A percentile compares a stretch with the other conserved stretches of the same genome.
Conservation (phyloP, 30 jellyfish, hydroid and myxozoan genomes). For the Pelagia noctiluca region DNA sequence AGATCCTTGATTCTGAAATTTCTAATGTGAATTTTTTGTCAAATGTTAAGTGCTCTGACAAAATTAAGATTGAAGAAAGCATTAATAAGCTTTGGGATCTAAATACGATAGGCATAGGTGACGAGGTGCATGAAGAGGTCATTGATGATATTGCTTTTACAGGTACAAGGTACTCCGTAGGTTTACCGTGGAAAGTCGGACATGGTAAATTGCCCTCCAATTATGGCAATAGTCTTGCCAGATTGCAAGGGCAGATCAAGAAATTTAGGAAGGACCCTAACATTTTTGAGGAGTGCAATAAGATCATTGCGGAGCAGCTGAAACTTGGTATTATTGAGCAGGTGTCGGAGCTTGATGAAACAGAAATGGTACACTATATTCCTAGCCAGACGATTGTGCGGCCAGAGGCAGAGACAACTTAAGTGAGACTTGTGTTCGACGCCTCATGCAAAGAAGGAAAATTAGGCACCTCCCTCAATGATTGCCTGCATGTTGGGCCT, state of each 20-base stretch:
- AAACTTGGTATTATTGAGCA: slow-evolving; percentile 30
- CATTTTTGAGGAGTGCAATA: slow-evolving; percentile 17
- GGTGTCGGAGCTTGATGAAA: slow-evolving; percentile 31
- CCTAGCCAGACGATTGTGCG: slow-evolving; percentile 59
- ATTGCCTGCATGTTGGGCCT: slow-evolving; percentile 63
- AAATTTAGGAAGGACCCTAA: slow-evolving; percentile 15
- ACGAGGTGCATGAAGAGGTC: slow-evolving; percentile 10
- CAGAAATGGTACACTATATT: slow-evolving; percentile 30
- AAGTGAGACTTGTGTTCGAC: slow-evolving; percentile 28
- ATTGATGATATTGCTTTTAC: slow-evolving; percentile 16
- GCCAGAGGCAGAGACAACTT: slow-evolving; percentile 29
- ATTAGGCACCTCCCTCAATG: slow-evolving; percentile 40
- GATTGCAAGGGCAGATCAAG: slow-evolving; percentile 1
- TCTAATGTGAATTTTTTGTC: background rate
- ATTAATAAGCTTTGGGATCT: background rate
- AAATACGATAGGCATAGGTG: slow-evolving; percentile 12
- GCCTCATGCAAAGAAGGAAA: slow-evolving; percentile 16
- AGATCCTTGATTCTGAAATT: slow-evolving; percentile 5
- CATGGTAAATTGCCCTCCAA: background rate
- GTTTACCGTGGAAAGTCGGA: slow-evolving; percentile 33
- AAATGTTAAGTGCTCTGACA: background rate
- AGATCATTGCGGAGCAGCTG: slow-evolving; percentile 31
- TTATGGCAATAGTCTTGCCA: slow-evolving; percentile 4
- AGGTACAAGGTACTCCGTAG: slow-evolving; percentile 11
- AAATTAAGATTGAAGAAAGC: background rate